phyloP scores from a whole-genome alignment of 2,888 invertebrate genomes.

The Elegia similella region DNA sequence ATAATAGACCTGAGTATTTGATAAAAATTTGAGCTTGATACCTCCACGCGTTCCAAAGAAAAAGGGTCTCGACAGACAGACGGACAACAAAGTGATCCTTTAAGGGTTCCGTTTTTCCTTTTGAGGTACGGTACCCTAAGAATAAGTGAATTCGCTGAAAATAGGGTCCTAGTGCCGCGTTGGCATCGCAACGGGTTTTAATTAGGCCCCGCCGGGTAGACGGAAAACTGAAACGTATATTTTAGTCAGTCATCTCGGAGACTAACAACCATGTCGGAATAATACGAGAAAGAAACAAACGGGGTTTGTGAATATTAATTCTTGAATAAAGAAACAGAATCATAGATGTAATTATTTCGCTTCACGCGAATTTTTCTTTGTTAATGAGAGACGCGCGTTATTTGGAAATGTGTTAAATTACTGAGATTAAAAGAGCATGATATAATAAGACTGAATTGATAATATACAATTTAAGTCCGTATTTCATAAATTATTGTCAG shows the following conservation, averaged over 20 bases:
- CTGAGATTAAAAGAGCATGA: too few species aligned
- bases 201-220: slow-evolving; percentile 40
- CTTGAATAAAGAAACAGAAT: slow-evolving; percentile 15
- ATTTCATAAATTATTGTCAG: too few species aligned
- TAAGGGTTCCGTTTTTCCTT: too few species aligned
- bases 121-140: too few species aligned
- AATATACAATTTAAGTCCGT: too few species aligned
- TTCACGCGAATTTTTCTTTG: slow-evolving; percentile 3
- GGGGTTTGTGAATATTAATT: slow-evolving; percentile 33
- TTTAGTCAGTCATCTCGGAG: background rate
- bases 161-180: slow-evolving; percentile 40
- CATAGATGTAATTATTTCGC: slow-evolving; percentile 4
- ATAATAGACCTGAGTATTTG: too few species aligned
- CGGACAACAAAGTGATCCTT: too few species aligned
- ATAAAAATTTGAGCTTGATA: too few species aligned
- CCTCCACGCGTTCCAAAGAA: too few species aligned
- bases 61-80: too few species aligned
- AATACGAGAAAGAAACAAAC: slow-evolving; percentile 19
- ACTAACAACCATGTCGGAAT: background rate
- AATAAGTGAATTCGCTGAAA: slow-evolving; percentile 34
- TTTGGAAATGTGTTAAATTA: background rate
- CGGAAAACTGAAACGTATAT: slow-evolving; percentile 23
- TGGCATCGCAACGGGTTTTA: slow-evolving; percentile 36
- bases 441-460: too few species aligned
- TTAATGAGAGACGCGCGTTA: background rate